These are phyloP conservation scores for Mythimna lalbum DNA, from an alignment of 2,888 invertebrate species.

Conservation along the genomic window DNA sequence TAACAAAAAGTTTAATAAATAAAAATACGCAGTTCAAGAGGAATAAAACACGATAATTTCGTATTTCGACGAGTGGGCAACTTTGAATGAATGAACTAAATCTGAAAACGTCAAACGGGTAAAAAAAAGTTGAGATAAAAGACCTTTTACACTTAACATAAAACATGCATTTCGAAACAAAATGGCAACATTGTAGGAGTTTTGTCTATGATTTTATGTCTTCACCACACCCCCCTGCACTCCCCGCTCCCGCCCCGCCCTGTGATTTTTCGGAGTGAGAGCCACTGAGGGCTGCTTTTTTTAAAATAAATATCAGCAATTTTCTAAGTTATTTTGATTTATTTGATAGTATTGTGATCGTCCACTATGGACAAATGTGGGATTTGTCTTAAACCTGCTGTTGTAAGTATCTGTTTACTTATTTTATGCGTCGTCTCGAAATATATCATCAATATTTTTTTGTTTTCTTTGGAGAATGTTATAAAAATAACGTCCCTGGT, in stretches of 20 bases:
- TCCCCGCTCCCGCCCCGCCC: constrained; percentile 80
- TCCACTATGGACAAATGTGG: constrained; percentile 88
- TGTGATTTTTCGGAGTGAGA: constrained; percentile 77
- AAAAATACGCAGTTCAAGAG: constrained; percentile 53
- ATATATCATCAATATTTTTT: constrained; percentile 81
- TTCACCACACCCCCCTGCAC: constrained; percentile 66
- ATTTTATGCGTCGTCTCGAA: constrained; percentile 73
- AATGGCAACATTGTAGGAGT: constrained; percentile 38
- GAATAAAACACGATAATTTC: constrained; percentile 42
- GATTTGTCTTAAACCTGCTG: constrained; percentile 85
- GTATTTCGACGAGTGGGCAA: constrained; percentile 40
- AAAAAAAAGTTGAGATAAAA: background rate
- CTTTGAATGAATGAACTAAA: constrained; percentile 36
- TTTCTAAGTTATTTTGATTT: constrained; percentile 76
- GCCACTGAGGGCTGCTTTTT: constrained; percentile 69
- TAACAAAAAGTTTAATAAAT: constrained; percentile 46
- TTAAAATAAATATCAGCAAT: constrained; percentile 80
- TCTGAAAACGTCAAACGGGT: constrained; percentile 23
- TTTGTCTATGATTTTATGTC: constrained; percentile 65
- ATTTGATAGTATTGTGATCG: constrained; percentile 65
- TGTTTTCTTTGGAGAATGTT: constrained; percentile 86
- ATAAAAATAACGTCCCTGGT: constrained; percentile 82
- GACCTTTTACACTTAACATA: constrained; percentile 15
- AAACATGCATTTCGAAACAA: background rate
- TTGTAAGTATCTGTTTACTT: constrained; percentile 78